A percentile compares a stretch with the other conserved stretches of the same genome.
Evolutionary conservation across 1,140 invertebrate genomes (phyloP).

Genomic region (Lerema accius): DNA sequence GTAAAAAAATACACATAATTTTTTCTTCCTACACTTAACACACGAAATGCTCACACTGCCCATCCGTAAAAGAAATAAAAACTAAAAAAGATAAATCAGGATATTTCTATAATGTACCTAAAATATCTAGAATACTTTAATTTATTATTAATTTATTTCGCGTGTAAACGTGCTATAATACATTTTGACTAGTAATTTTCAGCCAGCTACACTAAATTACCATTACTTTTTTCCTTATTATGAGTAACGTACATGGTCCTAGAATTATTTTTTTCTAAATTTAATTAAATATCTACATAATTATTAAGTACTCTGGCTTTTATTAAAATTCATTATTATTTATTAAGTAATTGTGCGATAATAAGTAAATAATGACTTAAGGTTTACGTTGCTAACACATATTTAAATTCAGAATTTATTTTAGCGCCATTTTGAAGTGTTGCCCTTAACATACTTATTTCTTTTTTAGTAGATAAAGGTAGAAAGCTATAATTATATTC

Average conservation of each 20-base stretch:
- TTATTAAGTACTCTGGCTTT: too few relatives aligned
- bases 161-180: neutral
- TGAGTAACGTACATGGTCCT: too few relatives aligned
- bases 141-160: neutral
- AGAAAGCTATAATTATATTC: neutral
- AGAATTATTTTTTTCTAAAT: neutral
- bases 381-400: too few relatives aligned
- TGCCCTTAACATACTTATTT: neutral
- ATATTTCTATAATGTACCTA: neutral
- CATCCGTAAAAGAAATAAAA: neutral
- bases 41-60: constrained; percentile 11
- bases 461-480: neutral
- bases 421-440: neutral
- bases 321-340: neutral
- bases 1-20: too few relatives aligned
- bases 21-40: constrained; percentile 9
- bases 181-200: neutral
- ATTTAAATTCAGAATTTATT: neutral
- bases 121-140: too few relatives aligned
- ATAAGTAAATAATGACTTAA: too few relatives aligned
- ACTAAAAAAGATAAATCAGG: neutral
- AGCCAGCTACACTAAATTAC: neutral
- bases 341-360: too few relatives aligned
- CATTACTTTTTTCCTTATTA: too few relatives aligned
- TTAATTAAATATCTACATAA: too few relatives aligned